A percentile compares a stretch with the other conserved stretches of the same genome.
phyloP scores from a whole-genome alignment of 2,797 vertebrate species.

The Tragelaphus eurycerus region DNA sequence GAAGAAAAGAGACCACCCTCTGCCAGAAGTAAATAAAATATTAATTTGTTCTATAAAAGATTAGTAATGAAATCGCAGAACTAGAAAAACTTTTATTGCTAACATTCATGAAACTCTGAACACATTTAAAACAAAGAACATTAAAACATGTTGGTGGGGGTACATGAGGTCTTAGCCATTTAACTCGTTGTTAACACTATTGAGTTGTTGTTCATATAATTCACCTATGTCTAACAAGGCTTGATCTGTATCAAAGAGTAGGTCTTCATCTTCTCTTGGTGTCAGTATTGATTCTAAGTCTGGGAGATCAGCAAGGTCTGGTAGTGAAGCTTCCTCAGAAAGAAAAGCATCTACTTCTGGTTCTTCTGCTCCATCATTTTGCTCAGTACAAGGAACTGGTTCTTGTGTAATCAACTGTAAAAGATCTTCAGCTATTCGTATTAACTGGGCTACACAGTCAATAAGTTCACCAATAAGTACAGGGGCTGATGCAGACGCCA shows the following conservation, averaged over 20 bases:
- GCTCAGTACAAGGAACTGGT: neutral
- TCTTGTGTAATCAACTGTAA: conserved; percentile 1
- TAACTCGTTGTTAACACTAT: neutral
- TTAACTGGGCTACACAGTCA: conserved; percentile 54
- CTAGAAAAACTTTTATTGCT: conserved; percentile 24
- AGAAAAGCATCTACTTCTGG: neutral
- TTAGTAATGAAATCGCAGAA: conserved; percentile 23
- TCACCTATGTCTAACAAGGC: neutral
- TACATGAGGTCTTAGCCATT: neutral
- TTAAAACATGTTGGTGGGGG: neutral
- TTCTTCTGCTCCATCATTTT: neutral
- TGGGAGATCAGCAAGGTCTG: conserved; percentile 46
- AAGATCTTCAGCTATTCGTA: conserved; percentile 47
- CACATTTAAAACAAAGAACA: conserved; percentile 22
- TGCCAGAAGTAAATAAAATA: conserved; percentile 31
- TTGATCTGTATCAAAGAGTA: conserved; percentile 42
- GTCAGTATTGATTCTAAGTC: conserved; percentile 57
- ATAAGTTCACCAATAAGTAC: neutral
- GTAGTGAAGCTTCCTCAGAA: conserved; percentile 15
- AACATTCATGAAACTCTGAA: neutral
- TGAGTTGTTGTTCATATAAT: neutral
- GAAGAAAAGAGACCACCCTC: neutral
- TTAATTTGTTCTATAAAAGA: neutral
- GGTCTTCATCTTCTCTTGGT: conserved; percentile 21
- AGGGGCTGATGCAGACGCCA: neutral